These are phyloP conservation scores for Aphis gossypii DNA, from an alignment of 1,140 invertebrate genomes.

Conservation along the genomic window DNA sequence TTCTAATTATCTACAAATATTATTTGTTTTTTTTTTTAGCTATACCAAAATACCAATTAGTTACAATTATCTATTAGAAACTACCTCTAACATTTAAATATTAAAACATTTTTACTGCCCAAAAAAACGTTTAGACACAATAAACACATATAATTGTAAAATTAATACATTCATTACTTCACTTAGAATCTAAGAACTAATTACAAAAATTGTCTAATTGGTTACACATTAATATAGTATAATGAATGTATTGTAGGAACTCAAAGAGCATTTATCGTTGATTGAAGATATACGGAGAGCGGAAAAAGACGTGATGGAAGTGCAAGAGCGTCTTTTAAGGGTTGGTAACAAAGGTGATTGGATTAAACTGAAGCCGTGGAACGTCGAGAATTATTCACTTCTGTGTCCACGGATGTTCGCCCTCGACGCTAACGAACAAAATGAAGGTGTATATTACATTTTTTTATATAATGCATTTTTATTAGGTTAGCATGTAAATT, in stretches of 20 bases:
- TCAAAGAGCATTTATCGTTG: constrained; percentile 4
- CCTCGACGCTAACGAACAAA: background rate
- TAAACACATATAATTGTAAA: background rate
- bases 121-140: background rate
- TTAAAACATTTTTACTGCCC: too few species aligned
- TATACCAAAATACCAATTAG: too few species aligned
- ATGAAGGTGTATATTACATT: background rate
- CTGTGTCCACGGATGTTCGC: background rate
- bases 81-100: too few species aligned
- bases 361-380: background rate
- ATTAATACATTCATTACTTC: too few species aligned
- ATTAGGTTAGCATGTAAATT: background rate
- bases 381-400: background rate
- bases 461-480: background rate
- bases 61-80: too few species aligned
- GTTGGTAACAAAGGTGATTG: background rate
- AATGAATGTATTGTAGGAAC: background rate
- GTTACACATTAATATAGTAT: background rate
- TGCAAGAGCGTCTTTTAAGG: constrained; percentile 28
- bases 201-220: background rate
- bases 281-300: constrained; percentile 41
- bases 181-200: background rate
- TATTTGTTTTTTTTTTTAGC: too few species aligned
- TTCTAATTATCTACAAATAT: too few species aligned
- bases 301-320: constrained; percentile 47